Evolutionary conservation across 2,888 invertebrate species (phyloP).

Genomic region (Drosophila fulvimacula): DNA sequence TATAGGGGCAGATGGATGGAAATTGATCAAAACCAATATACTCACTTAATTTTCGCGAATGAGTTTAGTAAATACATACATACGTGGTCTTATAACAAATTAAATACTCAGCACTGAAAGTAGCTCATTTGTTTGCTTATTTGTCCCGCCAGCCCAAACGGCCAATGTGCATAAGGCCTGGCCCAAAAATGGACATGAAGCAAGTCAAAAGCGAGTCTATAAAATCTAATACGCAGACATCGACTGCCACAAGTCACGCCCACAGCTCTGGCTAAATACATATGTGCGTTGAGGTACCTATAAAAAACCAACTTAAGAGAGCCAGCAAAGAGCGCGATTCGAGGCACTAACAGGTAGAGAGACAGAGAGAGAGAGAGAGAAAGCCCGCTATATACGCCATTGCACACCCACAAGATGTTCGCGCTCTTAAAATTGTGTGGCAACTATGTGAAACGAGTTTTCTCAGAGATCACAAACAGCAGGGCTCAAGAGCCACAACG

Average conservation of each 20-base stretch:
- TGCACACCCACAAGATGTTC: constrained; percentile 15
- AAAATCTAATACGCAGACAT: constrained; percentile 73
- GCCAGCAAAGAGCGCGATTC: constrained; percentile 39
- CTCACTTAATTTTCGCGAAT: too few species aligned
- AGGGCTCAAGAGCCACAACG: constrained; percentile 52
- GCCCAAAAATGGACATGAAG: constrained; percentile 73
- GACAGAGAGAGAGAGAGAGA: constrained; percentile 10
- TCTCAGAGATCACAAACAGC: constrained; percentile 22
- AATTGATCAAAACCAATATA: too few species aligned
- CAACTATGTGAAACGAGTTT: constrained; percentile 32
- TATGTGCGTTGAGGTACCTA: constrained; percentile 41
- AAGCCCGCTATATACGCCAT: constrained; percentile 8
- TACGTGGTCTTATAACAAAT: constrained; percentile 59
- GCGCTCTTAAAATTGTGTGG: constrained; percentile 36
- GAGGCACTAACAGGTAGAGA: not conserved
- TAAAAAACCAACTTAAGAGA: constrained; percentile 55
- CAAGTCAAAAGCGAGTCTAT: constrained; percentile 67
- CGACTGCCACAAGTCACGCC: constrained; percentile 65
- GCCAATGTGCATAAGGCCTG: constrained; percentile 66
- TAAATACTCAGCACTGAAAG: constrained; percentile 41
- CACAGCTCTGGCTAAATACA: constrained; percentile 54
- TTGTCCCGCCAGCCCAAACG: constrained; percentile 58
- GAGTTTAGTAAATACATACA: constrained; percentile 29
- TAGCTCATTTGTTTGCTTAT: constrained; percentile 69
- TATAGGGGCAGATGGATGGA: too few species aligned